Evolutionary conservation across 53 echinoderm and acorn worm species (phyloP).

Genomic region (Mesocentrotus franciscanus): DNA sequence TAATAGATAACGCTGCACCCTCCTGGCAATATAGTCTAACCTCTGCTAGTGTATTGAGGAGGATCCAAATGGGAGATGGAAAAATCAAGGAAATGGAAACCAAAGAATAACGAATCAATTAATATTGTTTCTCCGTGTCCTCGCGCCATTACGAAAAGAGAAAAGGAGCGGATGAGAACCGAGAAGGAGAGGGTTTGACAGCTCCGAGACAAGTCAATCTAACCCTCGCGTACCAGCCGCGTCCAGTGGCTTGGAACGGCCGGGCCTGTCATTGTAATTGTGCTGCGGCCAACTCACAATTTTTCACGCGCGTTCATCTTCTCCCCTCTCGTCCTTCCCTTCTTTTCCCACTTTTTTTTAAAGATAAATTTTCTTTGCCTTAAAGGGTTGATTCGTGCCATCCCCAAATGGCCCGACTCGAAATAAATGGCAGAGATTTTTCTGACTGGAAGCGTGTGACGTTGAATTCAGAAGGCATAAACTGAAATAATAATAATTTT

Average conservation of each 20-base stretch:
- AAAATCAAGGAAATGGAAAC: conserved; percentile 60
- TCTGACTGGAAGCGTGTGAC: neutral
- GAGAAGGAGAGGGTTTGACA: neutral
- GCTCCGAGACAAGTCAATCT: conserved; percentile 54
- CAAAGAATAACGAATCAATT: conserved; percentile 67
- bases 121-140: conserved; percentile 44
- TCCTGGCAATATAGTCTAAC: conserved; percentile 11
- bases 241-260: conserved; percentile 48
- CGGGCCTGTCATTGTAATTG: conserved; percentile 65
- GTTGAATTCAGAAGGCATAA: neutral
- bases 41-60: neutral
- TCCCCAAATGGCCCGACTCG: conserved; percentile 17
- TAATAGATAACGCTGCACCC: conserved; percentile 28
- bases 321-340: neutral
- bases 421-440: conserved; percentile 49
- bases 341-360: neutral
- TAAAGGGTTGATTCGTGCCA: neutral
- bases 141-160: conserved; percentile 49
- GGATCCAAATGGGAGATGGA: conserved; percentile 25
- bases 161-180: neutral
- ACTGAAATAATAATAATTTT: neutral
- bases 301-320: conserved; percentile 59
- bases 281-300: conserved; percentile 53
- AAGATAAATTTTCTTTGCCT: conserved; percentile 33
- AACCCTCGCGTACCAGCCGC: conserved; percentile 51